Percentiles rank a stretch among this genome's conserved stretches.
Evolutionary conservation across 2,113 vertebrate species (phyloP).

Genomic region (Stigmatopora nigra): DNA sequence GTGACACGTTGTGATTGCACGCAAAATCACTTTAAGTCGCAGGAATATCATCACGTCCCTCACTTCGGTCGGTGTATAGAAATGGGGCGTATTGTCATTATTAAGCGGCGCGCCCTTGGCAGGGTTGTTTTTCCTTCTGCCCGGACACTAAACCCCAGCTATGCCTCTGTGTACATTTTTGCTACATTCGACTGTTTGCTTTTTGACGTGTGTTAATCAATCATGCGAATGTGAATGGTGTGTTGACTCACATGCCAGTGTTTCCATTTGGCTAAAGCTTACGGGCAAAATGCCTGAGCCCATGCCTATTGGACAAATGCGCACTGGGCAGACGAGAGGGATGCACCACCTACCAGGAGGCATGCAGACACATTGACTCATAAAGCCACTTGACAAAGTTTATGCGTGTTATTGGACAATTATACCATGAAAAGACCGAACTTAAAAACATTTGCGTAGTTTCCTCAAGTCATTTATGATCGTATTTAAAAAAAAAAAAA

Average conservation of each 20-base stretch:
- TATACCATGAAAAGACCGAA: not conserved
- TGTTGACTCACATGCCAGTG: conserved; percentile 66
- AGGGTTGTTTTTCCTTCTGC: conserved; percentile 61
- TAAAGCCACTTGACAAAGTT: conserved; percentile 5
- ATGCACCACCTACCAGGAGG: conserved; percentile 40
- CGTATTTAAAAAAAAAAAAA: not conserved
- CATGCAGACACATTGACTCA: conserved; percentile 10
- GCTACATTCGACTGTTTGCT: conserved; percentile 66
- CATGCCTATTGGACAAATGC: conserved; percentile 53
- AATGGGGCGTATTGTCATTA: conserved; percentile 57
- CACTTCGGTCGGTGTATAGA: conserved; percentile 36
- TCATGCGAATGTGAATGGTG: conserved; percentile 65
- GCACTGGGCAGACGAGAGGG: conserved; percentile 39
- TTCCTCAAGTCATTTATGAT: not conserved
- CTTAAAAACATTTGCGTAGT: not conserved
- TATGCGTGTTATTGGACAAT: conserved; percentile 1
- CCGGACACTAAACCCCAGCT: conserved; percentile 59
- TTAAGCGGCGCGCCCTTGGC: conserved; percentile 45
- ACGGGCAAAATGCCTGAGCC: conserved; percentile 55
- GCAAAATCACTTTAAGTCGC: conserved; percentile 28
- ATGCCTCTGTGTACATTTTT: conserved; percentile 67
- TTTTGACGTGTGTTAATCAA: conserved; percentile 68
- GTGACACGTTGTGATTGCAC: conserved; percentile 19
- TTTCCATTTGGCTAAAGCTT: conserved; percentile 68
- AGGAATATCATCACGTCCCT: conserved; percentile 33